phyloP scores from a whole-genome alignment of 64 coral and sea anemone genomes.

The Exaiptasia diaphana region DNA sequence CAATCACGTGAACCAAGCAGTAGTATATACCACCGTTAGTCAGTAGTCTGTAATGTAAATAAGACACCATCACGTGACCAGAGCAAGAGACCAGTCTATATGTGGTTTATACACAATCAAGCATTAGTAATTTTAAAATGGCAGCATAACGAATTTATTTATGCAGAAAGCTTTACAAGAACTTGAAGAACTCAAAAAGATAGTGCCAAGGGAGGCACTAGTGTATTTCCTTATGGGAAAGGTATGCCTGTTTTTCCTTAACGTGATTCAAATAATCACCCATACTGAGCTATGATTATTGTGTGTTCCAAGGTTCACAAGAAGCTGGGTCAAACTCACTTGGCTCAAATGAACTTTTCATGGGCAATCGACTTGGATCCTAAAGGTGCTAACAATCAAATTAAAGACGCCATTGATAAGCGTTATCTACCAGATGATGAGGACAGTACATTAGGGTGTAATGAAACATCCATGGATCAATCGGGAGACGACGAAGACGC shows the following conservation, averaged over 20 bases:
- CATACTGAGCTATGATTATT: not conserved
- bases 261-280: not conserved
- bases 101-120: not conserved
- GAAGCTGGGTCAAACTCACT: conserved; percentile 67
- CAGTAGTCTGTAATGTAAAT: no score
- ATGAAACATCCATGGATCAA: conserved; percentile 64
- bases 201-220: conserved; percentile 89
- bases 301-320: conserved; percentile 70
- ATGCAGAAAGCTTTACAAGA: conserved; percentile 82
- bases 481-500: conserved; percentile 49
- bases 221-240: conserved; percentile 96
- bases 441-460: conserved; percentile 66
- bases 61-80: no score
- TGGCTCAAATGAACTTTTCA: conserved; percentile 97
- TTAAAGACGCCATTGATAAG: conserved; percentile 97
- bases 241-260: conserved; percentile 33
- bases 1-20: no score
- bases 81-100: no score
- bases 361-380: conserved; percentile 98
- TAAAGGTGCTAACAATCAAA: conserved; percentile 97
- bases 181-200: conserved; percentile 91
- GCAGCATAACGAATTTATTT: not conserved
- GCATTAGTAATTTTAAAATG: not conserved
- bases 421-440: conserved; percentile 97
- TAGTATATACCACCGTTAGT: no score